A percentile compares a stretch with the other conserved stretches of the same genome.
phyloP scores from a whole-genome alignment of 2,113 vertebrate species.

The Phalacrocorax pelagicus region DNA sequence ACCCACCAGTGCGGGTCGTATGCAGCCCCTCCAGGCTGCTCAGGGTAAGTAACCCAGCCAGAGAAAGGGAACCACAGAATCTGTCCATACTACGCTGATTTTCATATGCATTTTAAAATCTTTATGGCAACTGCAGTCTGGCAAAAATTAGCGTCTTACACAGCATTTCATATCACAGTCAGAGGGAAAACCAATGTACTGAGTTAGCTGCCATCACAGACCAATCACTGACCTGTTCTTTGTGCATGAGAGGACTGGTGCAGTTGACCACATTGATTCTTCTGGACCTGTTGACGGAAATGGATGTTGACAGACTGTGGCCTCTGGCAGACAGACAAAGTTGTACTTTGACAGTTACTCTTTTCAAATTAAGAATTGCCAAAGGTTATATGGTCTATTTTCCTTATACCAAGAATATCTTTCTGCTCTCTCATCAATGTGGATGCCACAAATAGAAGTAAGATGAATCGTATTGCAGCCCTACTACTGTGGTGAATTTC shows the following conservation, averaged over 20 bases:
- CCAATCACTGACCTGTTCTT: neutral
- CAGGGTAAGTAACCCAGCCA: neutral
- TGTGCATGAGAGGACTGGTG: accelerated
- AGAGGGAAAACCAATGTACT: neutral
- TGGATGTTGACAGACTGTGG: neutral
- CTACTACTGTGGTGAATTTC: neutral
- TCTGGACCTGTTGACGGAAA: neutral
- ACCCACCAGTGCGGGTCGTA: neutral
- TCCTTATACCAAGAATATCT: neutral
- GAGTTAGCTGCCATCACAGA: neutral
- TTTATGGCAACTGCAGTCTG: neutral
- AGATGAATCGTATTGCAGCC: neutral
- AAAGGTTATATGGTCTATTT: neutral
- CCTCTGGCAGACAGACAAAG: neutral
- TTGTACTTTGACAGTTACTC: neutral
- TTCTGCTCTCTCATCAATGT: neutral
- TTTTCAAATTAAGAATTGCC: neutral
- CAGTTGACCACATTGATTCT: neutral
- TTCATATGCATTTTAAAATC: neutral
- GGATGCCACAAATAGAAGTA: neutral
- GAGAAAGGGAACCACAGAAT: neutral
- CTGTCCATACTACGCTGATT: neutral
- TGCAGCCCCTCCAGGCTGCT: neutral
- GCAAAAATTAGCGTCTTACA: neutral
- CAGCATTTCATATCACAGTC: neutral